Evolutionary conservation across 35 echinoderm and acorn worm genomes (phyloP), one percentile per base, ranked within the genome.

Genomic region (Stichopus chloronotus): DNA sequence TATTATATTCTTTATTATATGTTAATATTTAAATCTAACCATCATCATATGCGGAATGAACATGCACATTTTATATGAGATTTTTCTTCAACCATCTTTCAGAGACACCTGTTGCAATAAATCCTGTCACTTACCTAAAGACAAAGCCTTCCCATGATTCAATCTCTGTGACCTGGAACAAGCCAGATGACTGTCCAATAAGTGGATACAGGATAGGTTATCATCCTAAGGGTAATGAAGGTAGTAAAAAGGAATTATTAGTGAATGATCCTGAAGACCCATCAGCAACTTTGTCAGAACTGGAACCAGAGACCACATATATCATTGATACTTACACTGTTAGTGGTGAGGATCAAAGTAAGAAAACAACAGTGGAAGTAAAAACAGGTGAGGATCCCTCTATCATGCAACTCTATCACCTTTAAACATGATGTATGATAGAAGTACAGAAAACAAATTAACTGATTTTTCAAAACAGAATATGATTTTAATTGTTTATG

Each of bases 251-350:
- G 86, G 92, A 96, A 52, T 23, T 93, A 23, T 84, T 52, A 17
- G 14, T 93, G 20, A 79, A 86, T 20, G 79, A 93, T 13, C 2
- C 22, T 52, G 79, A 93, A 19, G 25, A 58, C 12, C 24, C 53
- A 30, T 54, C 74, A 7, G 43, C 92, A 23, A 91, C 92, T 8
- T 78, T 96, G 60, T 30, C 19, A 17, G 92, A 81, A 14, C 88
- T 96, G 0, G 58, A 76, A 56, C 14, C 68, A 56, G 82, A 55
- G 63, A 94, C 88, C 3, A 88, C 94, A 16, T 96, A 96, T 22
- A 53, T 94, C 14, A 59, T 90, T 25, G 88, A 96, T 63, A 91
- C 94, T 57, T 95, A 83, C 63, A 93, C 88, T 23, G 74, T 95
- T 16, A 77, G 88, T 89, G 94, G 94, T 56, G 91, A 95, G 55